These are phyloP conservation scores for Aix galericulata DNA, from an alignment of 2,113 vertebrate genomes.

Conservation along the genomic window DNA sequence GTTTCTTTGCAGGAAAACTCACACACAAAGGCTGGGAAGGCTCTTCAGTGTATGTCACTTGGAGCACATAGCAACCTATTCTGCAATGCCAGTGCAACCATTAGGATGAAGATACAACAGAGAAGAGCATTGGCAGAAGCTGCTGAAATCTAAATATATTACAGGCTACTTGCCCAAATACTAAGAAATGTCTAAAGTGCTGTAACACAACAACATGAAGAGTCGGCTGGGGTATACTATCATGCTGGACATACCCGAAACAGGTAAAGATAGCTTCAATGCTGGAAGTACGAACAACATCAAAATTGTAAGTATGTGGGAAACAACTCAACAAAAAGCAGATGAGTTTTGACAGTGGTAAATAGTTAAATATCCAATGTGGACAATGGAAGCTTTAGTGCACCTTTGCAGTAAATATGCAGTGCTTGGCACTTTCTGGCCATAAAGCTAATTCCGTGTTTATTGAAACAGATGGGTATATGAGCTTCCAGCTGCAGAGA, in stretches of 20 bases:
- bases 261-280: neutral
- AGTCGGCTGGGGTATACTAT: neutral
- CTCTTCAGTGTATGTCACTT: neutral
- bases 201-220: neutral
- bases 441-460: conserved; percentile 56
- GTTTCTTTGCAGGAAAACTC: neutral
- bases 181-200: neutral
- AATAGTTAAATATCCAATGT: neutral
- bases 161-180: neutral
- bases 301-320: neutral
- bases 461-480: conserved; percentile 47
- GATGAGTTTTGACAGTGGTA: neutral
- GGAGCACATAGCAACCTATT: neutral
- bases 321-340: neutral
- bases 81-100: neutral
- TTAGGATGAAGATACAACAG: neutral
- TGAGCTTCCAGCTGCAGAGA: conserved; percentile 22
- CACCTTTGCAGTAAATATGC: neutral
- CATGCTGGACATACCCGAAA: neutral
- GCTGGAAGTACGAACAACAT: neutral
- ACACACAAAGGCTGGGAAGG: neutral
- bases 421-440: neutral
- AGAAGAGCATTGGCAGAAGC: neutral
- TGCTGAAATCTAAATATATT: neutral
- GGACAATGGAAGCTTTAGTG: neutral